Evolutionary conservation across 2,113 vertebrate genomes (phyloP).

Genomic region (Trochalopteron elliotii): DNA sequence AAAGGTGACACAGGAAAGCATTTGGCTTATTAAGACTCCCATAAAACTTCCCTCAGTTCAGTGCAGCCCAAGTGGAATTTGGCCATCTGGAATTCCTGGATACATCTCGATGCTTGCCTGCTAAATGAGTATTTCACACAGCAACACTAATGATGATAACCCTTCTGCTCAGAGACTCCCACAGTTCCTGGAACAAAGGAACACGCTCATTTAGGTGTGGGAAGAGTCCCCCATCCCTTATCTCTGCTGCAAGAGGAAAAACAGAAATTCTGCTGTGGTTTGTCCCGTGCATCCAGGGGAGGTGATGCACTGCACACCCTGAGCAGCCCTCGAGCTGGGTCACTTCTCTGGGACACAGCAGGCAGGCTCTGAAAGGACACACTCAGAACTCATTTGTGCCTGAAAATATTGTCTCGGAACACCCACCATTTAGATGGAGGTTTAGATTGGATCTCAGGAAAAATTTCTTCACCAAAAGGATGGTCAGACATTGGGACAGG

Average conservation of each 20-base stretch:
- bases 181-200: background rate
- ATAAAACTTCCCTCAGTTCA: background rate
- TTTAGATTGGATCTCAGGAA: no score
- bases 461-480: background rate
- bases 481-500: background rate
- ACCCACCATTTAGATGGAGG: background rate
- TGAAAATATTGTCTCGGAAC: background rate
- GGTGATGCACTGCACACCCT: rapidly evolving
- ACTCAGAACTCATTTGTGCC: background rate
- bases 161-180: constrained; percentile 15
- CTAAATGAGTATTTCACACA: background rate
- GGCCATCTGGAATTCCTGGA: constrained; percentile 21
- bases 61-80: background rate
- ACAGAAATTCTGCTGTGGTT: background rate
- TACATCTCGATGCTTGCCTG: background rate
- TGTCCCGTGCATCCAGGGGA: background rate
- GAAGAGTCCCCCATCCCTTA: background rate
- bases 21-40: background rate
- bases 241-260: background rate
- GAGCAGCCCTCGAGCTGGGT: rapidly evolving
- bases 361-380: rapidly evolving
- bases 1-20: constrained; percentile 1
- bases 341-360: rapidly evolving
- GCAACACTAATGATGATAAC: constrained; percentile 24
- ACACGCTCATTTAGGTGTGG: background rate